Conservation (phyloP, 2,113 vertebrate species). For the Jacana jacana region DNA sequence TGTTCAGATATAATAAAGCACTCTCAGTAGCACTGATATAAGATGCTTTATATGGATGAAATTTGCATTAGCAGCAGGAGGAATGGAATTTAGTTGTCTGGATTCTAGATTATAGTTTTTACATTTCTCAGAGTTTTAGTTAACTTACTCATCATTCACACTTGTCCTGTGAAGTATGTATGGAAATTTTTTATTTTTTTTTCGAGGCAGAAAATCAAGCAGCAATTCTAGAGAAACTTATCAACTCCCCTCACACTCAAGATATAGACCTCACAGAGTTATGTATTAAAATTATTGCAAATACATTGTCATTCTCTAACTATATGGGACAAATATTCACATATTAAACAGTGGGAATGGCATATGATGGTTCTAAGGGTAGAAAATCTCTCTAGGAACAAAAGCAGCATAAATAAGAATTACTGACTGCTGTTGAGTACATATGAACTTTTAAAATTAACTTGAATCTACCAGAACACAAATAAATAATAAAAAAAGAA, state of each 20-base stretch:
- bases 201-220: slow-evolving; percentile 11
- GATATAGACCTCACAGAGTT: not conserved
- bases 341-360: not conserved
- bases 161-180: slow-evolving; percentile 22
- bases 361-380: not conserved
- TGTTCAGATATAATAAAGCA: not conserved
- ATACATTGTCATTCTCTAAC: not conserved
- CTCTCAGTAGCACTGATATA: not conserved
- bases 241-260: not conserved
- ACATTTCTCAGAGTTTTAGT: slow-evolving; percentile 5
- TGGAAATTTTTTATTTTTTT: not conserved
- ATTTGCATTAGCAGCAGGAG: slow-evolving; percentile 33
- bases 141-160: slow-evolving; percentile 56
- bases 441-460: not conserved
- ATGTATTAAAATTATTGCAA: not conserved
- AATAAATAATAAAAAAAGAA: not conserved
- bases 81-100: not conserved
- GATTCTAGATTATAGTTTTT: not conserved
- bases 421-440: not conserved
- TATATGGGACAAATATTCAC: not conserved
- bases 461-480: not conserved
- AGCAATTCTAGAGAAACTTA: not conserved
- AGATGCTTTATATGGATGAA: not conserved
- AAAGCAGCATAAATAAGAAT: not conserved
- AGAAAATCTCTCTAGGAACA: not conserved